Evolutionary conservation across 2,113 vertebrate species (phyloP), one percentile per base, ranked within the genome.

Genomic region (Platysternon megacephalum): DNA sequence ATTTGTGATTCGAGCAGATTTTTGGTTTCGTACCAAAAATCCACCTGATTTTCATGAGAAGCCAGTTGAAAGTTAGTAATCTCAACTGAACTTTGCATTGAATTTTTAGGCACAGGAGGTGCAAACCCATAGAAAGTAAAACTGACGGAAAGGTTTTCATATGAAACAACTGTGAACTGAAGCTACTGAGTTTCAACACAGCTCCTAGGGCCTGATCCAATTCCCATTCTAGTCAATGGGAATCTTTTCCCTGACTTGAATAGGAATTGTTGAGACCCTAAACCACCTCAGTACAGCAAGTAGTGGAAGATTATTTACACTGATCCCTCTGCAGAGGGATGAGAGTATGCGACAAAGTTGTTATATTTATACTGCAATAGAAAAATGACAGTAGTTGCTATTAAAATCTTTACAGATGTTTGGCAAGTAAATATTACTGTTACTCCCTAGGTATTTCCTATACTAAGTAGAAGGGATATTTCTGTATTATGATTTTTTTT

Each of bases 1-100:
- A 82, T 0, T 5, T 4, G 35, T 24, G 72, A 42, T 0, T 1
- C 5, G 12, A 61, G 61, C 24, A 42, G 11, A 42, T 76, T 44
- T 76, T 29, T 21, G 42, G 29, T 56, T 16, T 0, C 0, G 2
- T 8, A 48, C 86, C 26, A 2, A 46, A 48, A 6, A 76, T 76
- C 72, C 5, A 76, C 42, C 13, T 44, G 11, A 76, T 76, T 76
- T 76, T 44, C 24, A 44, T 44, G 24, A 76, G 72, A 76, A 76
- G 22, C 39, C 72, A 44, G 22, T 4, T 76, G 55, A 65, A 48
- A n/a, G n/a, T 16, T 8, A 26, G 44, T 32, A 58, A 32, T n/a
- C 52, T 42, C 76, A 52, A 17, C 22, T 76, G 21, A 39, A 2
- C 52, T 51, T 58, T 44, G 53, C 48, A 21, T 13, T 28, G 3